Base-by-base conservation (phyloP, 2,113 vertebrate genomes). In the Camelus dromedarius region DNA sequence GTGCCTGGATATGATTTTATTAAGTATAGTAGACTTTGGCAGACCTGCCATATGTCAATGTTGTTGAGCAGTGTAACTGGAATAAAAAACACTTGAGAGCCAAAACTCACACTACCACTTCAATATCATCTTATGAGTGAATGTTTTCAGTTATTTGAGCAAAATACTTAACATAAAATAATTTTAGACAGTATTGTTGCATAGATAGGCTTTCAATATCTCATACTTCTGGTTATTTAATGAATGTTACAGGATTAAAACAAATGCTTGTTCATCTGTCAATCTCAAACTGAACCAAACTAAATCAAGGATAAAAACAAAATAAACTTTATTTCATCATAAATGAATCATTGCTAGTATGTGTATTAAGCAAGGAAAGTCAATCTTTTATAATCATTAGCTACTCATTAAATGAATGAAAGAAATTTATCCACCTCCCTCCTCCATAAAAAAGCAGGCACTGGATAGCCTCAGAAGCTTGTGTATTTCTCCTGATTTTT, bases 301-400 rank as follows among this genome's bases (percentile, higher is more conserved):
- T 79, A 83, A 93, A 66, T 77, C 38, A 84, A 91, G 20, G 2
- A 73, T 58, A 73, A 56, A 91, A 69, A 76, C 32, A 76, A 64
- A 85, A 58, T 12, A 81, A 64, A 93, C 42, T 82, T 70, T 77
- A 84, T 80, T 93, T 88, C 6, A 73, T 89, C 77, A 95, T 5
- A 11, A 79, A 72, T 18, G 8, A 64, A 52, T 64, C 50, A 56
- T 38, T 89, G 7, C 64, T 95, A 20, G 28, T 9, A 79, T 64
- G 8, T 64, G 0, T 52, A 70, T 95, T 76, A 92, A 92, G 50
- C 28, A 92, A 96, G 62, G 58, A 69, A 77, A 72, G 8, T 75
- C 77, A 91, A 64, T 86, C 28, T 19, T 79, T 83, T 83, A 32
- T 84, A 85, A 86, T 86, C 35, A 94, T 92, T 82, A 76, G 35